phyloP scores from a whole-genome alignment of 2,888 invertebrate genomes.

The Formica aserva region DNA sequence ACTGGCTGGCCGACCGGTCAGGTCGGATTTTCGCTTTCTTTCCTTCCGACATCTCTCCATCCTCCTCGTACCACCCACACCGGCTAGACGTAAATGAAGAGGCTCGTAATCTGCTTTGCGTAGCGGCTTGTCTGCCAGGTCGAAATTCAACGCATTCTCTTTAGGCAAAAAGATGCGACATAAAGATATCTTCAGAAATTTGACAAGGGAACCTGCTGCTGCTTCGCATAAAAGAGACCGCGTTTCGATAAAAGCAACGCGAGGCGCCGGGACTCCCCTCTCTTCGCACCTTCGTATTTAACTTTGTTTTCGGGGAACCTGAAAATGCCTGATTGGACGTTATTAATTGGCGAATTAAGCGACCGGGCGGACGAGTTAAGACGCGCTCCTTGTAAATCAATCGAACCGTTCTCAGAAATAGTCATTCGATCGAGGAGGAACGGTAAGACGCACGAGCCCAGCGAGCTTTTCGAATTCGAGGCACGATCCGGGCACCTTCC shows the following conservation, averaged over 20 bases:
- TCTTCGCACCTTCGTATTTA: background rate
- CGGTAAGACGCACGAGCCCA: slow-evolving; percentile 63
- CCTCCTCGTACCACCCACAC: slow-evolving; percentile 70
- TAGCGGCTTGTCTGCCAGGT: slow-evolving; percentile 27
- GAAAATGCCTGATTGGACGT: slow-evolving; percentile 58
- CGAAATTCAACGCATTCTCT: background rate
- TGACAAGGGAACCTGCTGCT: background rate
- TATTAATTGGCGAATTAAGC: slow-evolving; percentile 57
- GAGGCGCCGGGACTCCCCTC: background rate
- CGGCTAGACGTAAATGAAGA: slow-evolving; percentile 45
- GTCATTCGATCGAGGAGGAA: slow-evolving; percentile 55
- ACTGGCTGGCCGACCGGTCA: slow-evolving; percentile 21
- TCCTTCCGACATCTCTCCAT: slow-evolving; percentile 36
- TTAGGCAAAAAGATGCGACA: background rate
- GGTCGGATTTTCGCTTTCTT: slow-evolving; percentile 61
- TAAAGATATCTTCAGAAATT: slow-evolving; percentile 11
- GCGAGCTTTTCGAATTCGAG: slow-evolving; percentile 78
- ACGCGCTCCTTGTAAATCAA: slow-evolving; percentile 69
- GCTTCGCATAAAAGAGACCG: slow-evolving; percentile 5
- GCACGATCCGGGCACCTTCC: slow-evolving; percentile 82
- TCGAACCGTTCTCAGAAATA: slow-evolving; percentile 69
- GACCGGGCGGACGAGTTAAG: slow-evolving; percentile 51
- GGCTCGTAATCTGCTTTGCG: slow-evolving; percentile 61
- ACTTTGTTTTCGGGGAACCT: slow-evolving; percentile 43
- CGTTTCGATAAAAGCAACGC: background rate